Percentiles rank a stretch among this genome's conserved stretches.
These are phyloP conservation scores for Emys orbicularis DNA, from an alignment of 2,797 vertebrate genomes.

Conservation along the genomic window DNA sequence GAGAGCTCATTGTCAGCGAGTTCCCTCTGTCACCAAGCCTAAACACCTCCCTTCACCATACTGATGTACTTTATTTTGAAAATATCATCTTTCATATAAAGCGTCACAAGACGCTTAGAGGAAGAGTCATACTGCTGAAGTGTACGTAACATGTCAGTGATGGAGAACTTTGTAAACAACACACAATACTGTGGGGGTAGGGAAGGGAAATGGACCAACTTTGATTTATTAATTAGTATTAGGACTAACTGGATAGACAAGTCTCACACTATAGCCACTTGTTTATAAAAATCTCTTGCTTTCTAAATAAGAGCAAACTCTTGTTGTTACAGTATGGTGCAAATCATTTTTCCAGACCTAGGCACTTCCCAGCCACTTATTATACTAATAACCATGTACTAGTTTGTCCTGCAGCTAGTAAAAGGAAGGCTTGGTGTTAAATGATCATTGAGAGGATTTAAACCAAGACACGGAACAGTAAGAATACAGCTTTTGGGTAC, in stretches of 20 bases:
- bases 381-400: too few relatives aligned
- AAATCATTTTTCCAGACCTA: background rate
- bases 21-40: background rate
- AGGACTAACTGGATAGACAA: background rate
- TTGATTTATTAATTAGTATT: background rate
- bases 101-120: background rate
- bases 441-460: background rate
- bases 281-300: background rate
- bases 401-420: background rate
- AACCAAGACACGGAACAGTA: background rate
- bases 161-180: conserved; percentile 21
- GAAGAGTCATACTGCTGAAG: background rate
- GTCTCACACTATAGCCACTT: background rate
- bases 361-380: background rate
- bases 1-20: background rate
- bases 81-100: background rate
- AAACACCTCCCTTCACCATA: background rate
- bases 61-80: background rate
- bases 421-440: background rate
- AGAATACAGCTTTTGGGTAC: background rate
- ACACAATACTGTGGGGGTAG: background rate
- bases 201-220: background rate
- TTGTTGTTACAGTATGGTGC: background rate
- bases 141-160: background rate
- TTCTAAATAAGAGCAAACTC: background rate